Percentiles rank a stretch among this genome's conserved stretches.
Conservation (phyloP, 2,797 vertebrate species). For the Fistularia commersonii region DNA sequence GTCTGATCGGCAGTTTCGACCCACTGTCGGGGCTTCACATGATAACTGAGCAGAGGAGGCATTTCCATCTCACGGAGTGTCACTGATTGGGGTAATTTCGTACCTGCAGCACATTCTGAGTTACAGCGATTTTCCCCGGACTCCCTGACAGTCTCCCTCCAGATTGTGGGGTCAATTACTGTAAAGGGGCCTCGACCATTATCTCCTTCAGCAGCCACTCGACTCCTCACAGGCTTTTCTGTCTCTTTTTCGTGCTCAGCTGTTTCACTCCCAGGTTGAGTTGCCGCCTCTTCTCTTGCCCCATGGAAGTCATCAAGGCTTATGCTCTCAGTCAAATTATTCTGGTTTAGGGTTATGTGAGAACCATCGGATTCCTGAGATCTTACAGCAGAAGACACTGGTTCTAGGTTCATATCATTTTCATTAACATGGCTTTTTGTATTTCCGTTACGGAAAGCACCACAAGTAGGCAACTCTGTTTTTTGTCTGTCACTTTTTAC, state of each 20-base stretch:
- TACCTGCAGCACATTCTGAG: conserved; percentile 37
- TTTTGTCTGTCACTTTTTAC: conserved; percentile 26
- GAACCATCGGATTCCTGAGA: conserved; percentile 28
- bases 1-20: conserved; percentile 14
- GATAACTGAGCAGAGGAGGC: conserved; percentile 8
- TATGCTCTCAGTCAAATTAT: conserved; percentile 21
- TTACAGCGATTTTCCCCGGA: conserved; percentile 25
- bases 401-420: conserved; percentile 13
- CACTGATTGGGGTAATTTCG: conserved; percentile 38
- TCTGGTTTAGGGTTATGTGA: conserved; percentile 28
- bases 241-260: conserved; percentile 49
- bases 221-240: conserved; percentile 35
- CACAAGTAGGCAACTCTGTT: conserved; percentile 29
- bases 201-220: conserved; percentile 56
- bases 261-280: conserved; percentile 35
- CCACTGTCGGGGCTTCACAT: conserved; percentile 10
- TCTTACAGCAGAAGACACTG: conserved; percentile 12
- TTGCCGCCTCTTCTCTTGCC: conserved; percentile 33
- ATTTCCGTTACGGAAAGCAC: conserved; percentile 26
- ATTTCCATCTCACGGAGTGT: conserved; percentile 21
- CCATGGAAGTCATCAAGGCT: conserved; percentile 28
- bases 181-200: conserved; percentile 45
- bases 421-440: conserved; percentile 46
- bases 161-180: conserved; percentile 64
- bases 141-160: conserved; percentile 46